Base-by-base conservation (phyloP, 2,888 invertebrate genomes). In the Apotomis capreana region DNA sequence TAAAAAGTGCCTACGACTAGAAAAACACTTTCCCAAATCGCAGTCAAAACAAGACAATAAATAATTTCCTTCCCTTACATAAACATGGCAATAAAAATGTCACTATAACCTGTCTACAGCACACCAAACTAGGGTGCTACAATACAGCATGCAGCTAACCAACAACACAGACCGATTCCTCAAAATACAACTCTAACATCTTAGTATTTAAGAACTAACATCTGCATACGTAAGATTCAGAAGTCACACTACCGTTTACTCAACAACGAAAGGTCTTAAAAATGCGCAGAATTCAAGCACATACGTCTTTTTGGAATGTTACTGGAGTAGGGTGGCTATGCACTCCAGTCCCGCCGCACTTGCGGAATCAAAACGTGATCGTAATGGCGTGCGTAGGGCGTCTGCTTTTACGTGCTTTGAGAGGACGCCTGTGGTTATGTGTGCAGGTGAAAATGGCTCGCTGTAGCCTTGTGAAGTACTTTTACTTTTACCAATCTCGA, bases 331-430 rank as follows among this genome's bases (percentile, higher is more conserved):
- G 61, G 70, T 67, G 70, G 60, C 70, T n/a, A 64, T 68, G 68
- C 70, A 49, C 73, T 67, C 12, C 37, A 62, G 65, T 54, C 69
- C 15, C 60, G 67, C 60, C 72, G 62, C 60, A 70, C 74, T 74
- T 68, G 69, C 55, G 58, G 68, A 65, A 70, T 74, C 74, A 61
- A 59, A 71, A 74, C 70, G 65, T 26, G 70, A 60, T 60, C 54
- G 67, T 67, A 71, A 71, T 71, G 70, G 67, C 70, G 55, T 65
- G 61, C 68, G 69, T 57, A 67, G 70, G 70, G 70, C 61, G 70
- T 67, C 70, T 71, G 61, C 67, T 46, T 67, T 57, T 71, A 55
- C 70, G 70, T 65, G 70, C 70, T 71, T 67, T 71, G 70, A 71
- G 70, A 61, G 70, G 60, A 15, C 40, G n/a, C 36, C 46, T 49